These are phyloP conservation scores for Sipha flava DNA, from an alignment of 1,140 invertebrate species.

Conservation along the genomic window DNA sequence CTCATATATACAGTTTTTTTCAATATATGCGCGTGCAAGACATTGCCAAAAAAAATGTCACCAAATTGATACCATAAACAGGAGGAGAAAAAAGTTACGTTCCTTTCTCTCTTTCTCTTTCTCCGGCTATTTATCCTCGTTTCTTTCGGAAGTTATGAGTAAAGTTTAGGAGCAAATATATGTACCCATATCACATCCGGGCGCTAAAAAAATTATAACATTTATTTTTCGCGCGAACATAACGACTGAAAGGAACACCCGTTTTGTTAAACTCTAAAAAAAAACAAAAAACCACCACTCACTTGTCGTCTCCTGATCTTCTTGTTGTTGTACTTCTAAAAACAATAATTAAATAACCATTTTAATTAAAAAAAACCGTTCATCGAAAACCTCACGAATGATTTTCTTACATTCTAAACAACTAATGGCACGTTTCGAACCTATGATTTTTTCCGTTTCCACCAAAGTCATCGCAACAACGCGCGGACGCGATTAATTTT, in stretches of 20 bases:
- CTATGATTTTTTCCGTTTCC: too few relatives aligned
- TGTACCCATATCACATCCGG: neutral
- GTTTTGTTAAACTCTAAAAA: neutral
- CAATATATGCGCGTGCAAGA: neutral
- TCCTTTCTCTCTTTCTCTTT: neutral
- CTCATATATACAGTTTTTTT: neutral
- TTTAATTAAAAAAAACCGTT: neutral
- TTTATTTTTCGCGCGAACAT: neutral
- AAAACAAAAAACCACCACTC: neutral
- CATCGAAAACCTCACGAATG: too few relatives aligned
- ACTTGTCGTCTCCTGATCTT: conserved; percentile 34
- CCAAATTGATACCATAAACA: neutral
- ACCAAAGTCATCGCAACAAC: too few relatives aligned
- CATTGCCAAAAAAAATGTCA: conserved; percentile 13
- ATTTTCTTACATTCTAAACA: too few relatives aligned
- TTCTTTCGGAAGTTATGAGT: conserved; percentile 16
- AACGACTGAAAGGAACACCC: neutral
- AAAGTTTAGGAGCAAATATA: conserved; percentile 6
- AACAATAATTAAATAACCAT: neutral
- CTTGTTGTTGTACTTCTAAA: conserved; percentile 34
- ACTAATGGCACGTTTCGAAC: too few relatives aligned
- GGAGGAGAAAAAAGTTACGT: neutral
- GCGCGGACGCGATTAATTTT: too few relatives aligned
- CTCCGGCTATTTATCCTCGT: too few relatives aligned
- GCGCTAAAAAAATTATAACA: neutral